phyloP scores from a whole-genome alignment of 1,140 invertebrate genomes.

The Aphaenogaster floridana region DNA sequence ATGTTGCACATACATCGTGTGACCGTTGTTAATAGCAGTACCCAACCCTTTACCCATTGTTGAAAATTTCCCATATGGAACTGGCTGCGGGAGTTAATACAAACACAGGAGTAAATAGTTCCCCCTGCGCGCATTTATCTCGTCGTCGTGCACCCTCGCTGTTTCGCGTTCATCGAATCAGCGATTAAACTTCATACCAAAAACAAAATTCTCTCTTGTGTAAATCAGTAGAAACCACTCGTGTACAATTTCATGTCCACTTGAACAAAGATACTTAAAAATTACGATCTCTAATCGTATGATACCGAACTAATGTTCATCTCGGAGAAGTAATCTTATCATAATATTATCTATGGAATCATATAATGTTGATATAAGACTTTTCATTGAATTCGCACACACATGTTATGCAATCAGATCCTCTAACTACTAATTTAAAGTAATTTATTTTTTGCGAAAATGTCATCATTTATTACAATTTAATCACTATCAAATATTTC shows the following conservation, averaged over 20 bases:
- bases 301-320: neutral
- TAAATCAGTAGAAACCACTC: constrained; percentile 23
- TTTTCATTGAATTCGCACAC: constrained; percentile 22
- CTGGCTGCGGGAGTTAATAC: constrained; percentile 37
- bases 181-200: constrained; percentile 50
- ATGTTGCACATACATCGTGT: neutral
- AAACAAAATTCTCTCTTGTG: constrained; percentile 36
- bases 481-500: neutral
- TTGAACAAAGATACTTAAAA: constrained; percentile 9
- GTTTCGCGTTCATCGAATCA: constrained; percentile 47
- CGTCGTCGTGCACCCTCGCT: constrained; percentile 12
- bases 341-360: neutral
- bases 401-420: neutral
- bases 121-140: constrained; percentile 49
- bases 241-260: neutral
- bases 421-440: neutral
- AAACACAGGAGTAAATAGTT: constrained; percentile 52
- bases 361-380: neutral
- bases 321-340: neutral
- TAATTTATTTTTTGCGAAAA: neutral
- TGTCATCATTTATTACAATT: neutral
- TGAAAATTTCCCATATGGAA: constrained; percentile 50
- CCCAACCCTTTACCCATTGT: constrained; percentile 2
- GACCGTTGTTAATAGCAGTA: constrained; percentile 24
- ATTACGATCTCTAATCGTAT: neutral